phyloP scores from a whole-genome alignment of 2,113 vertebrate genomes.

The Eurypyga helias region DNA sequence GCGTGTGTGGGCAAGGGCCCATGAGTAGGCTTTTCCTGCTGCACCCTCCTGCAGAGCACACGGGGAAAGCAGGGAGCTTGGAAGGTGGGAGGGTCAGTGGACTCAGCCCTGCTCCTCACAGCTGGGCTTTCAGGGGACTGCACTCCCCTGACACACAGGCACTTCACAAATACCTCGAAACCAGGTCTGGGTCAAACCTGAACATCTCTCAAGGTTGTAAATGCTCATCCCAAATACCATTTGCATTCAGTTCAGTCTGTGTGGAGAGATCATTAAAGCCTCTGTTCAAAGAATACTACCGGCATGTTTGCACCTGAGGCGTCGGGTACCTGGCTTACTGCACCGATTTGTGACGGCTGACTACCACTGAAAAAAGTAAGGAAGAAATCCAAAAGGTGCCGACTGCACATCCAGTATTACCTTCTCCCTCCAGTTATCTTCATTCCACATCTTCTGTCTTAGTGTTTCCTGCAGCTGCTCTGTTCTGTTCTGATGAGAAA shows the following conservation, averaged over 20 bases:
- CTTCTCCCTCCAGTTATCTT: conserved; percentile 81
- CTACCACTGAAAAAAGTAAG: not conserved
- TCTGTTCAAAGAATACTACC: not conserved
- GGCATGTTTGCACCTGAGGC: not conserved
- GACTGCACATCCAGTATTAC: conserved; percentile 63
- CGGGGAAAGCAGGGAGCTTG: fast-evolving
- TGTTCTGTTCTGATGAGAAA: conserved; percentile 79
- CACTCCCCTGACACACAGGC: not conserved
- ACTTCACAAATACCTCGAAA: not conserved
- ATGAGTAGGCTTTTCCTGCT: not conserved
- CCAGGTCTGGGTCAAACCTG: not conserved
- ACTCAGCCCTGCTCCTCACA: not conserved
- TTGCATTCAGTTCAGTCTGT: not conserved
- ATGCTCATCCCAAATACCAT: not conserved
- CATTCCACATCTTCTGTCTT: conserved; percentile 71
- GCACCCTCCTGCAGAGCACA: not conserved
- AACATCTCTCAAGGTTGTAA: not conserved
- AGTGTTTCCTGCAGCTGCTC: conserved; percentile 81
- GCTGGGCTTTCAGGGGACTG: not conserved
- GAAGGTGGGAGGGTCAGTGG: not conserved
- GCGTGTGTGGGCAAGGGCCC: not conserved
- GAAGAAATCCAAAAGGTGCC: not conserved
- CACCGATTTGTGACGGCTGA: not conserved
- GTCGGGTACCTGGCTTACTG: not conserved
- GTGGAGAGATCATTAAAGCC: not conserved